Evolutionary conservation across 1,140 invertebrate species (phyloP).

Genomic region (Micrasema minimum): DNA sequence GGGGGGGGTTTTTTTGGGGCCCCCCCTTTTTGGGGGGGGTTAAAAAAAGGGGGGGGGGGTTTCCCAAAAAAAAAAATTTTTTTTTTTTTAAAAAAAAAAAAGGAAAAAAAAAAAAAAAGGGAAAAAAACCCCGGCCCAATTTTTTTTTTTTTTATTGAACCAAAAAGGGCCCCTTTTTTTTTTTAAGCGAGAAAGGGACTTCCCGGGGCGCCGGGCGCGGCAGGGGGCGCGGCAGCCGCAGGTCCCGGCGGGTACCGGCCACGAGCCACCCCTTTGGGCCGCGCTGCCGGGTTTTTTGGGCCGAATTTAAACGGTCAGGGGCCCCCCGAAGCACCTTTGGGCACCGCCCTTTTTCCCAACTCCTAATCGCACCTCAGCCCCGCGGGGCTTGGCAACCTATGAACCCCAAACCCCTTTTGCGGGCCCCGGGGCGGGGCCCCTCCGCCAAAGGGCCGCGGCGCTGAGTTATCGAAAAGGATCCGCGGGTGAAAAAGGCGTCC

Average conservation of each 20-base stretch:
- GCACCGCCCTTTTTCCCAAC: slow-evolving; percentile 96
- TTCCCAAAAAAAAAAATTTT: too few relatives aligned
- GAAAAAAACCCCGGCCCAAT: too few relatives aligned
- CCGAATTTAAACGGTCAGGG: slow-evolving; percentile 99
- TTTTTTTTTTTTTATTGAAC: too few relatives aligned
- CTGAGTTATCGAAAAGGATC: slow-evolving; percentile 97
- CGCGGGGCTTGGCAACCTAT: slow-evolving; percentile 98
- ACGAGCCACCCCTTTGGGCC: slow-evolving; percentile 92
- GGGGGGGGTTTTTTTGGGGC: too few relatives aligned
- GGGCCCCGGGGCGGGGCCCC: slow-evolving; percentile 94
- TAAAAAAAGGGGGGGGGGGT: too few relatives aligned
- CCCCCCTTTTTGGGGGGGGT: too few relatives aligned
- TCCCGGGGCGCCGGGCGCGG: slow-evolving; percentile 83
- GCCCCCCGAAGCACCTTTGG: slow-evolving; percentile 94
- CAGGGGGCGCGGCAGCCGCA: slow-evolving; percentile 68
- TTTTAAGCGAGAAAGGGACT: slow-evolving; percentile 65
- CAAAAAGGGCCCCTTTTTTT: too few relatives aligned
- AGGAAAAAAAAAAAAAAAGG: too few relatives aligned
- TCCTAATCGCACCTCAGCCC: slow-evolving; percentile 98
- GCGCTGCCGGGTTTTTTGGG: slow-evolving; percentile 97
- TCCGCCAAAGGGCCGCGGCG: slow-evolving; percentile 81
- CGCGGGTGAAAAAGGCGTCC: slow-evolving; percentile 98
- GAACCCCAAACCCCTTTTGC: slow-evolving; percentile 99
- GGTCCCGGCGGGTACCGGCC: slow-evolving; percentile 89
- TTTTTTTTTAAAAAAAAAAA: too few relatives aligned